Conservation (phyloP, 2,797 vertebrate genomes). For the Protonibea diacanthus region DNA sequence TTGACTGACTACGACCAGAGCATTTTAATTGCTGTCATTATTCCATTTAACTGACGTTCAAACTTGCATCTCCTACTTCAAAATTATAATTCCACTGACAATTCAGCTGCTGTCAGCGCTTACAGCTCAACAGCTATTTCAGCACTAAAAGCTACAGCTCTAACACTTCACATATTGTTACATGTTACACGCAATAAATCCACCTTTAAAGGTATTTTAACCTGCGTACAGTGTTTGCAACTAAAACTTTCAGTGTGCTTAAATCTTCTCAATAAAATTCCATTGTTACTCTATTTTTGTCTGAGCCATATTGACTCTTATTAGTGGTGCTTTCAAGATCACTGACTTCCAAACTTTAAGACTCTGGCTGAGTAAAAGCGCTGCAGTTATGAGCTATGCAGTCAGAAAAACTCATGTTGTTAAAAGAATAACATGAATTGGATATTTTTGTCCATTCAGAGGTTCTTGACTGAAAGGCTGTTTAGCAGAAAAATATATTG, state of each 20-base stretch:
- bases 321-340: neutral
- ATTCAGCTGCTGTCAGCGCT: neutral
- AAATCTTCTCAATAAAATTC: no score
- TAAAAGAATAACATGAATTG: neutral
- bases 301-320: neutral
- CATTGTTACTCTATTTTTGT: no score
- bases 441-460: neutral
- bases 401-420: constrained; percentile 7
- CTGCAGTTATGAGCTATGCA: neutral
- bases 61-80: neutral
- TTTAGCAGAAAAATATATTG: neutral
- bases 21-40: no score
- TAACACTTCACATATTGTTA: neutral
- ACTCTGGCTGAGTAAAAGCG: neutral
- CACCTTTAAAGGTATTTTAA: neutral
- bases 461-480: neutral
- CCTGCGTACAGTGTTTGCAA: neutral
- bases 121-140: neutral
- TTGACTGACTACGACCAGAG: no score
- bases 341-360: constrained; percentile 9
- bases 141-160: no score
- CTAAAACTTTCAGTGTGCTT: neutral
- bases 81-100: neutral
- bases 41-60: no score
- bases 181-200: neutral